Evolutionary conservation across 2,797 vertebrate genomes (phyloP).

Genomic region (Myotis vivesi): DNA sequence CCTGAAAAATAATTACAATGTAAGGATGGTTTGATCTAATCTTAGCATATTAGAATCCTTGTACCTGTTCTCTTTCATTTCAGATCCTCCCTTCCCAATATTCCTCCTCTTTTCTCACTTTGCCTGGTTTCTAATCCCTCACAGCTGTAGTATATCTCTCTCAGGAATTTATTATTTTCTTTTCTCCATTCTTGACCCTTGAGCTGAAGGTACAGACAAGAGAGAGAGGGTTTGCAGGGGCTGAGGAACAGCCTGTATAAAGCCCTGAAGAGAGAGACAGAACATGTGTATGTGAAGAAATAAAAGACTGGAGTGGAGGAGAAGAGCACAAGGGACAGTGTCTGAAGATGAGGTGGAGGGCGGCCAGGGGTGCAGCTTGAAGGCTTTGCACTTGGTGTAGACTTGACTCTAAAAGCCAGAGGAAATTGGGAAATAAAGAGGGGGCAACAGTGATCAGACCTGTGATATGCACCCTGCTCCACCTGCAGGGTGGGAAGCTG

Average conservation of each 20-base stretch:
- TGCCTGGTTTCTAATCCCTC: not conserved
- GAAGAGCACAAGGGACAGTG: not conserved
- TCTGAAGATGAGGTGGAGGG: not conserved
- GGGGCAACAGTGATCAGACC: rapidly evolving
- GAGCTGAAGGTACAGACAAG: not conserved
- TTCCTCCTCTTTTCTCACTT: not conserved
- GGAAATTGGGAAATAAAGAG: not conserved
- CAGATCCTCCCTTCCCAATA: not conserved
- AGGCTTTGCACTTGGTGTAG: not conserved
- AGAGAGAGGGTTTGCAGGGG: not conserved
- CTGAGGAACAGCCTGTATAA: not conserved
- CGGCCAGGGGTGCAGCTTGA: not conserved
- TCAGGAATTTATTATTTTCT: not conserved
- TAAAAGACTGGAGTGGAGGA: not conserved
- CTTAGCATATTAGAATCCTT: not conserved
- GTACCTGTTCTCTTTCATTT: not conserved
- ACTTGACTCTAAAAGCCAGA: not conserved
- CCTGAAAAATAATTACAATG: not conserved
- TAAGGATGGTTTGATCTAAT: not conserved
- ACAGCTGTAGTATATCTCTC: not conserved
- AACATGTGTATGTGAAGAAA: not conserved
- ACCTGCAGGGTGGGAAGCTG: not conserved
- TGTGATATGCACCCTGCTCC: not conserved
- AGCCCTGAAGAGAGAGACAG: not conserved
- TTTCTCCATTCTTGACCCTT: not conserved